Percentiles rank a stretch among this genome's conserved stretches.
phyloP scores from a whole-genome alignment of 35 echinoderm and acorn worm genomes.

The Apostichopus japonicus region DNA sequence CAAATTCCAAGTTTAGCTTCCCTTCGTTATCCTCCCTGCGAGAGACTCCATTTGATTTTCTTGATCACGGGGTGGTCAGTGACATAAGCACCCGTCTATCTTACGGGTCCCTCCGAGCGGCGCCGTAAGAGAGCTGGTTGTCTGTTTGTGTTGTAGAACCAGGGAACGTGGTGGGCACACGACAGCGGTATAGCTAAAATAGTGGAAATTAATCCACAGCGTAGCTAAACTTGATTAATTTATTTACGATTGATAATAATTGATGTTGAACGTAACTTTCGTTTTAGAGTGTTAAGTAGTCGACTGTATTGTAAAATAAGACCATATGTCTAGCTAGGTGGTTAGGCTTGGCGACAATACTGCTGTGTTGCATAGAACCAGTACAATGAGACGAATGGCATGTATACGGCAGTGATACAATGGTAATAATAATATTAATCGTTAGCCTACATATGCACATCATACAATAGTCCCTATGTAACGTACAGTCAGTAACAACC shows the following conservation, averaged over 20 bases:
- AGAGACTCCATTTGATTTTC: slow-evolving; percentile 39
- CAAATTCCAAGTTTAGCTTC: slow-evolving; percentile 8
- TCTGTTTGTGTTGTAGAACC: not conserved
- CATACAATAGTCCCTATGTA: too few relatives aligned
- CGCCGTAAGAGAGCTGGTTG: not conserved
- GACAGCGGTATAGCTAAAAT: not conserved
- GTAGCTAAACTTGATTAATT: slow-evolving; percentile 11
- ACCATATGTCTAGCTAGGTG: not conserved
- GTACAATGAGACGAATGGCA: too few relatives aligned
- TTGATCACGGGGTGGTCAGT: slow-evolving; percentile 1
- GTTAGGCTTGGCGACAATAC: not conserved
- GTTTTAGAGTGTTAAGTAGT: slow-evolving; percentile 5
- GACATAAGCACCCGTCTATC: slow-evolving; percentile 8
- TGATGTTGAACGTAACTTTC: slow-evolving; percentile 37
- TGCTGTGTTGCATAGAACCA: too few relatives aligned
- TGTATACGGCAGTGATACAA: too few relatives aligned
- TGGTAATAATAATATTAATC: too few relatives aligned
- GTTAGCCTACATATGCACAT: too few relatives aligned
- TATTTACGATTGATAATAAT: slow-evolving; percentile 24
- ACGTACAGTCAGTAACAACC: too few relatives aligned
- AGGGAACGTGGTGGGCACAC: slow-evolving; percentile 11
- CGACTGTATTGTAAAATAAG: not conserved
- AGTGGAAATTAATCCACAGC: slow-evolving; percentile 27
- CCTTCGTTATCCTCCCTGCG: slow-evolving; percentile 24
- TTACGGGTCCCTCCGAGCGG: not conserved